A percentile compares a stretch with the other conserved stretches of the same genome.
phyloP scores from a whole-genome alignment of 2,888 invertebrate genomes.

The Priocnemis perturbator region DNA sequence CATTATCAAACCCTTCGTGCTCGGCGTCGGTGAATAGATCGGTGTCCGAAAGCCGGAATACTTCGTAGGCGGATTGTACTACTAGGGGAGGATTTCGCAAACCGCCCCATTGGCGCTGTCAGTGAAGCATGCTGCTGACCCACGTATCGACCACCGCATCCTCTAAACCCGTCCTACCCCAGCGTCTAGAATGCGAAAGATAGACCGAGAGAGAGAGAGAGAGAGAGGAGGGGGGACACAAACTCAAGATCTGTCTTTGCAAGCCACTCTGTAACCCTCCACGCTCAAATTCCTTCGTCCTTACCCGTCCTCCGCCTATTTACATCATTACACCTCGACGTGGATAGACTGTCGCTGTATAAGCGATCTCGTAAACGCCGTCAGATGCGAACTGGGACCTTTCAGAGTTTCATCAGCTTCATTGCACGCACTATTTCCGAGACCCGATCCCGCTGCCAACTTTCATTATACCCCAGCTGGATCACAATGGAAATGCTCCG shows the following conservation, averaged over 20 bases:
- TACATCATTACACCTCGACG: conserved; percentile 44
- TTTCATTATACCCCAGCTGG: no score
- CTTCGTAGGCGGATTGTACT: conserved; percentile 1
- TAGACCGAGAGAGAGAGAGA: no score
- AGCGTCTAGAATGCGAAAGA: no score
- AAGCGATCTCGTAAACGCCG: conserved; percentile 20
- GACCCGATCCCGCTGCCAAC: no score
- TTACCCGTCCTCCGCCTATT: conserved; percentile 33
- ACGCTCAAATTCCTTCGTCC: conserved; percentile 43
- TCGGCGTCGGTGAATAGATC: conserved; percentile 7
- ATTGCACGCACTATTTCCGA: no score
- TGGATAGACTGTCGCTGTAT: conserved; percentile 27
- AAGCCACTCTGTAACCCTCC: conserved; percentile 39
- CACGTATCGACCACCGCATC: conserved; percentile 61
- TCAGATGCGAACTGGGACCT: no score
- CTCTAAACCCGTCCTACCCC: conserved; percentile 14
- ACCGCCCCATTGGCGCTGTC: conserved; percentile 64
- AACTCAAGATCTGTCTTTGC: conserved; percentile 45
- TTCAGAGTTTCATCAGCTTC: no score
- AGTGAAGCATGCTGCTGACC: conserved; percentile 65
- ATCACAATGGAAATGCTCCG: no score
- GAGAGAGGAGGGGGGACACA: conserved; percentile 24
- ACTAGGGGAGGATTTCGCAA: conserved; percentile 57
- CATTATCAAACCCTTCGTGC: conserved; percentile 34
- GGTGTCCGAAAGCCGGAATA: conserved; percentile 6